Evolutionary conservation across 2,113 vertebrate species (phyloP).

Genomic region (Strigops habroptila): DNA sequence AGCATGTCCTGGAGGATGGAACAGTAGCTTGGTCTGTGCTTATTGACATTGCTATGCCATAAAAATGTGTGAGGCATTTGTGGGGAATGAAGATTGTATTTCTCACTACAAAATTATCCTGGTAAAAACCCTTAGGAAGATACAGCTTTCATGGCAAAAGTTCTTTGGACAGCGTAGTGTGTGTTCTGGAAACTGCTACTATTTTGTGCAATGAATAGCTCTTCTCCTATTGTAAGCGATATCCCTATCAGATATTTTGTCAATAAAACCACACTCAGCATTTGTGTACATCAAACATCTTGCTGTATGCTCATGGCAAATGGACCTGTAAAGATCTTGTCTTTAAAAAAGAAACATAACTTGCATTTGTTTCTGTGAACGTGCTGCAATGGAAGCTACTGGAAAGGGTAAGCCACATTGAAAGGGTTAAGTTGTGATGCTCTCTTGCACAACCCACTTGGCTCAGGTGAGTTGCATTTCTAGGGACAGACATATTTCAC

Average conservation of each 20-base stretch:
- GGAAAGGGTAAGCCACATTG: background rate
- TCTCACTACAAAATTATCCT: slow-evolving; percentile 6
- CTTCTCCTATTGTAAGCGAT: background rate
- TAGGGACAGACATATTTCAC: background rate
- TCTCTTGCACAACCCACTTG: background rate
- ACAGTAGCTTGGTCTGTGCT: background rate
- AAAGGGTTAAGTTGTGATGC: background rate
- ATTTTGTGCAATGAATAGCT: background rate
- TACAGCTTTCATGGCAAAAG: background rate
- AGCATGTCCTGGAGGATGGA: background rate
- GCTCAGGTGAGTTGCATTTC: background rate
- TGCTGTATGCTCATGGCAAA: background rate
- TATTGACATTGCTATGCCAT: background rate
- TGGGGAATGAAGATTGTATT: background rate
- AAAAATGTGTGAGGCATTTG: slow-evolving; percentile 16
- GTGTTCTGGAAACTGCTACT: background rate
- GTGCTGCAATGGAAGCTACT: background rate
- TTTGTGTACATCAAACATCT: background rate
- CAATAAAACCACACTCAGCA: background rate
- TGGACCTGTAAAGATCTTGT: no score
- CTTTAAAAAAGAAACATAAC: background rate
- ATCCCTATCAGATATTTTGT: background rate
- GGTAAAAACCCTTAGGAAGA: background rate
- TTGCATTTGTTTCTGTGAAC: background rate
- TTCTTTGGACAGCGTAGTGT: background rate